Conservation (phyloP, 2,888 invertebrate species). For the Andrena haemorrhoa region DNA sequence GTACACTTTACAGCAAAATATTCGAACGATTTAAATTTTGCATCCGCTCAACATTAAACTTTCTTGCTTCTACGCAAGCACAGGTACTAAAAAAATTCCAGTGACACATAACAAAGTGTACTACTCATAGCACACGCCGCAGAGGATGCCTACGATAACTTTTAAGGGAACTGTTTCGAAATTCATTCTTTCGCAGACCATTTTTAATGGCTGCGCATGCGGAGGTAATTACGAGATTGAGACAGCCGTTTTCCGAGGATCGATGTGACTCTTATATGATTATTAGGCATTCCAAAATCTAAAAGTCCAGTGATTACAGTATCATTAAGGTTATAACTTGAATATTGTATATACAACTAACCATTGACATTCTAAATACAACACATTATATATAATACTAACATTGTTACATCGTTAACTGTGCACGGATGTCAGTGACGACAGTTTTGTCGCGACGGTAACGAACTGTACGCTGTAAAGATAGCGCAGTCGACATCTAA, state of each 20-base stretch:
- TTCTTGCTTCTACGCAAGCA: conserved; percentile 16
- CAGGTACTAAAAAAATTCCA: conserved; percentile 35
- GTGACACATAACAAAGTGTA: not conserved
- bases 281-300: conserved; percentile 83
- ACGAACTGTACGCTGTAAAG: conserved; percentile 46
- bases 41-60: not conserved
- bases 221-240: conserved; percentile 73
- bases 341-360: conserved; percentile 83
- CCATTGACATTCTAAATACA: conserved; percentile 81
- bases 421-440: conserved; percentile 41
- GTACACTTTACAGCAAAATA: not conserved
- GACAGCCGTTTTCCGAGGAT: conserved; percentile 77
- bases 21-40: conserved; percentile 12
- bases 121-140: not conserved
- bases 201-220: conserved; percentile 20
- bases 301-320: conserved; percentile 79
- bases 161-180: conserved; percentile 24
- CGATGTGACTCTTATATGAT: conserved; percentile 76
- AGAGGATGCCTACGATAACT: conserved; percentile 17
- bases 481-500: conserved; percentile 43
- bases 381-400: conserved; percentile 69
- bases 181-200: conserved; percentile 10
- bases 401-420: conserved; percentile 57
- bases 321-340: conserved; percentile 76
- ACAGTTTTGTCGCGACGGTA: conserved; percentile 48